Base-by-base conservation (phyloP, 37 sponge, comb jelly and placozoan genomes). In the Beroe forskalii region DNA sequence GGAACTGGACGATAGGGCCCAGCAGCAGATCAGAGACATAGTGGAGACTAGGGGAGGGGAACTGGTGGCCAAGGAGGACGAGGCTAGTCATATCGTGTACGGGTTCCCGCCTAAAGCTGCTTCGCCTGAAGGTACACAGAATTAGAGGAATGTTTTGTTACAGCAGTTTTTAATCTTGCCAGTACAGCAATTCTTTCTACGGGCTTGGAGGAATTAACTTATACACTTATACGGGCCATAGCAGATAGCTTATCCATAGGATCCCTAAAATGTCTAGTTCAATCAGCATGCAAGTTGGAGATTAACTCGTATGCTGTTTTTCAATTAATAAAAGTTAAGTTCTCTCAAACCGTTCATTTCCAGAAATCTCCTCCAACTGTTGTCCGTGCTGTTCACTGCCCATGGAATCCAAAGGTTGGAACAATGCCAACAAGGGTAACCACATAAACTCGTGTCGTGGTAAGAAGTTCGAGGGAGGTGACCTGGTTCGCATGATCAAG, bases 351-450 rank as follows among this genome's bases (percentile, higher is more conserved):
- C n/a, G n/a, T n/a, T 48, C 6, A 48, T 72, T 12, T 30, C 35
- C 86, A 80, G 86, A 80, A 44, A 44, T 80, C 28, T 41, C 86
- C 8, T 80, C 86, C 9, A 80, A 80, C 55, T 44, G 86, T 38
- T 80, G 86, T n/a, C 86, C 86, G 24, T 80, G 86, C 55, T 80
- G 86, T 48, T 80, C 86, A 1, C n/a, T 44, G 1, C 55, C 86
- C 24, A 41, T 80, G 86, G 86, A 80, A 4, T n/a, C 86, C 23
- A 80, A 80, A 24, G 86, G 86, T n/a, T 80, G 86, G 86, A 80
- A 44, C 55, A 80, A 80, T 37, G 86, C 86, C 86, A 80, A 80
- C 86, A 80, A 80, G 40, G 55, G 55, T 17, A 80, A 80, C 55
- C 86, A 80, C 55, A 80, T 80, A 43, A 80, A 80, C 86, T 80